These are phyloP conservation scores for Cepphus grylle DNA, from an alignment of 2,113 vertebrate species.

Conservation along the genomic window DNA sequence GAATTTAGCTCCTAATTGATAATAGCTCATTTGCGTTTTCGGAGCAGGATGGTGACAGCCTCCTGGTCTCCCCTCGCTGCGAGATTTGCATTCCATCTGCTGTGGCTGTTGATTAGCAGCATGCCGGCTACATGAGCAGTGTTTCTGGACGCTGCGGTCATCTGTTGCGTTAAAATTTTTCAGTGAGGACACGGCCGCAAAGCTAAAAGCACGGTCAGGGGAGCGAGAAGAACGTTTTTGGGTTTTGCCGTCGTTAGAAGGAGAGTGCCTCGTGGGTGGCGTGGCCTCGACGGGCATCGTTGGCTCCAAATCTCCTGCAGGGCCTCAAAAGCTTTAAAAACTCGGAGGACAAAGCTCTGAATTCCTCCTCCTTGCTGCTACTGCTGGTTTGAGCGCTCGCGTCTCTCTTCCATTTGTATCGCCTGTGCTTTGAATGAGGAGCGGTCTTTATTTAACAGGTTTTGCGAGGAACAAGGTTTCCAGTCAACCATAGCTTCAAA, in stretches of 20 bases:
- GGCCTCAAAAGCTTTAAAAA: fast-evolving
- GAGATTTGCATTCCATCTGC: conserved; percentile 55
- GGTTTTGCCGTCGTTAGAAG: not conserved
- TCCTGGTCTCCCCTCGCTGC: not conserved
- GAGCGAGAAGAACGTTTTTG: fast-evolving
- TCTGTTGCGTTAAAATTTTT: not conserved
- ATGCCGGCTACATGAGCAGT: conserved; percentile 31
- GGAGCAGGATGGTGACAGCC: conserved; percentile 31
- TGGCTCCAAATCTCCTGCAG: not conserved
- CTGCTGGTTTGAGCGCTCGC: not conserved
- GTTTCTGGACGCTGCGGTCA: not conserved
- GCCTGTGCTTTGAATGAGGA: not conserved
- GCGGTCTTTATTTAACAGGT: not conserved
- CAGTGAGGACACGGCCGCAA: not conserved
- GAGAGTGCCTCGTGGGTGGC: fast-evolving
- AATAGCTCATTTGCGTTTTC: conserved; percentile 30
- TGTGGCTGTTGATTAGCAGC: conserved; percentile 39
- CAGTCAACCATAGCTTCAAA: not conserved
- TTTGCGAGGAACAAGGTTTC: not conserved
- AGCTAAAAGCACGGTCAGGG: not conserved
- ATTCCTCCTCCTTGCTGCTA: not conserved
- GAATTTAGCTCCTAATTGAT: conserved; percentile 51
- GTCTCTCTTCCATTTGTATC: not conserved
- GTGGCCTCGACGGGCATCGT: fast-evolving
- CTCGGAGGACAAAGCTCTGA: not conserved